Base-by-base conservation (phyloP, 1,140 invertebrate genomes). In the Hyles euphorbiae region DNA sequence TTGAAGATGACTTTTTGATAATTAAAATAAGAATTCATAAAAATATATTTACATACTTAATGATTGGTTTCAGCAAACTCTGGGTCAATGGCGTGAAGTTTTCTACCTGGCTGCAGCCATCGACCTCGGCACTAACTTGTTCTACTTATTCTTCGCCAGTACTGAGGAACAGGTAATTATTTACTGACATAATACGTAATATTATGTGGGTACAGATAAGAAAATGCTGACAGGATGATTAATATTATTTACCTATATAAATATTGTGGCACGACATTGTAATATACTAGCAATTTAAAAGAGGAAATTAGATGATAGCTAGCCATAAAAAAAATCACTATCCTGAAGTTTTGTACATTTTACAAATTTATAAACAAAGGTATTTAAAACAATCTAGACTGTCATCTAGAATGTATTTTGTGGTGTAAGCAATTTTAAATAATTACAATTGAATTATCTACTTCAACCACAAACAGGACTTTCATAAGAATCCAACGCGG, bases 51-150 rank as follows among this genome's bases (percentile, higher is more conserved):
- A 6, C 34, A 11, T 2, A 3, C 11, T 53, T 46, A 40, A 49
- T 50, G 62, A 68, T 60, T 65, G 64, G 91, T 46, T 91, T 34
- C 78, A 97, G 94, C 93, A 96, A 92, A 96, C 95, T 0, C 75
- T 96, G 8, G 93, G 92, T 49, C 93, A 95, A 66, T 98, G 97
- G 97, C 93, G 95, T 52, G 92, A 93, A 57, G 95, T 98, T 34
- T 98, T 98, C 85, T 97, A 95, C 90, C 91, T 97, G 61, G 94
- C 95, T 0, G 94, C 95, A 1, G 94, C 90, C 3, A 93, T 98
- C 40, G 96, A 96, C 78, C 90, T 94, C 11, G 90, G 91, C 7
- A 92, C 94, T 0, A 96, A 95, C 78, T 89, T 95, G 3, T 93
- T 98, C 71, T 98, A 96, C 78, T 79, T 95, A 47, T 86, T 96